Evolutionary conservation across 2,797 vertebrate genomes (phyloP).

Genomic region (Naso thynnoides): DNA sequence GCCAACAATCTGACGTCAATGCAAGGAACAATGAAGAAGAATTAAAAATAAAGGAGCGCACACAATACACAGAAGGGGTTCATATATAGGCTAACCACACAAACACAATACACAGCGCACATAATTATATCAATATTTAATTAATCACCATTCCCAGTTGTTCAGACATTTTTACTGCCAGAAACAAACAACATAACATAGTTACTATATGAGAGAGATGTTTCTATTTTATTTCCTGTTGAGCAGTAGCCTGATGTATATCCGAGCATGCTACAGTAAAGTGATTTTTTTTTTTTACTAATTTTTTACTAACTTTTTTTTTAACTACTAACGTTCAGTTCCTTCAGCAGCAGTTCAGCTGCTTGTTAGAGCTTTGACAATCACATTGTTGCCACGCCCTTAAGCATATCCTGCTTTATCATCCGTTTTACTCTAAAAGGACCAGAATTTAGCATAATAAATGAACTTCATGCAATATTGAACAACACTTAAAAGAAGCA

Average conservation of each 20-base stretch:
- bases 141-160: slow-evolving; percentile 12
- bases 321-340: not conserved
- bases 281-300: not conserved
- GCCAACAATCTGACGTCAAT: slow-evolving; percentile 36
- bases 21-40: slow-evolving; percentile 16
- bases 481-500: too few relatives aligned
- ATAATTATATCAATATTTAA: slow-evolving; percentile 61
- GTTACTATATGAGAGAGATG: not conserved
- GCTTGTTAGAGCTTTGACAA: too few relatives aligned
- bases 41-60: slow-evolving; percentile 46
- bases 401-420: too few relatives aligned
- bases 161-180: slow-evolving; percentile 18
- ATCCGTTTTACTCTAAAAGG: too few relatives aligned
- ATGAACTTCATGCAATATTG: too few relatives aligned
- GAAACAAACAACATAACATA: slow-evolving; percentile 5
- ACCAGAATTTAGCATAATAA: too few relatives aligned
- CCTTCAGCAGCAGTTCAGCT: too few relatives aligned
- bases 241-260: not conserved
- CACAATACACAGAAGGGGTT: slow-evolving; percentile 44
- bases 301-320: not conserved
- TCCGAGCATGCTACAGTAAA: not conserved
- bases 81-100: slow-evolving; percentile 38
- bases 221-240: not conserved
- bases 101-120: not conserved
- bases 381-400: too few relatives aligned